Percentiles rank a stretch among this genome's conserved stretches.
These are phyloP conservation scores for Eupithecia inturbata DNA, from an alignment of 2,888 invertebrate species.

Conservation along the genomic window DNA sequence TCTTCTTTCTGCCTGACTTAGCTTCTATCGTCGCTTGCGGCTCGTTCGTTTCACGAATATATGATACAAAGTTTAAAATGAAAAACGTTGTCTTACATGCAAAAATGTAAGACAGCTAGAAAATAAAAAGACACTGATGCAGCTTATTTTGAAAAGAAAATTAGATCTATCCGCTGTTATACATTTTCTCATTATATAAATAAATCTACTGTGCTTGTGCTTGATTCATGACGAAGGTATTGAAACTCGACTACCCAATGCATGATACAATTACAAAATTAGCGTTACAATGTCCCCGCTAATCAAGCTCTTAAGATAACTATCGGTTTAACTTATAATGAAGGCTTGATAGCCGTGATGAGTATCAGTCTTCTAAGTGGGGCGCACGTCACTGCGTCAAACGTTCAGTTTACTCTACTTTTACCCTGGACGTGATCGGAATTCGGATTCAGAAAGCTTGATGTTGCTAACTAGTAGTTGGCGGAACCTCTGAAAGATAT, in stretches of 20 bases:
- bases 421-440: conserved; percentile 56
- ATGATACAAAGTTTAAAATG: too few relatives aligned
- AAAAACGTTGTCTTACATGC: too few relatives aligned
- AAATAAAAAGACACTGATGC: not conserved
- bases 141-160: not conserved
- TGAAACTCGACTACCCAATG: not conserved
- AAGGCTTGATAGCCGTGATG: conserved; percentile 54
- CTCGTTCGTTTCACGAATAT: too few relatives aligned
- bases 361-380: conserved; percentile 57
- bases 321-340: conserved; percentile 61
- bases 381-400: conserved; percentile 60
- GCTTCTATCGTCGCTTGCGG: too few relatives aligned
- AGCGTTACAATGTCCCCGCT: conserved; percentile 30
- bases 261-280: conserved; percentile 26
- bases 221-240: not conserved
- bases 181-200: too few relatives aligned
- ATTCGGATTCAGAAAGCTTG: conserved; percentile 46
- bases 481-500: not conserved
- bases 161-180: not conserved
- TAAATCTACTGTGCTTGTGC: not conserved
- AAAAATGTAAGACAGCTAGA: too few relatives aligned
- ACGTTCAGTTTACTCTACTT: conserved; percentile 51
- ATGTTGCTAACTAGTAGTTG: conserved; percentile 1
- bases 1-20: too few relatives aligned
- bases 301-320: conserved; percentile 45